Base-by-base conservation (phyloP, 1,140 invertebrate genomes). In the Spodoptera litura region DNA sequence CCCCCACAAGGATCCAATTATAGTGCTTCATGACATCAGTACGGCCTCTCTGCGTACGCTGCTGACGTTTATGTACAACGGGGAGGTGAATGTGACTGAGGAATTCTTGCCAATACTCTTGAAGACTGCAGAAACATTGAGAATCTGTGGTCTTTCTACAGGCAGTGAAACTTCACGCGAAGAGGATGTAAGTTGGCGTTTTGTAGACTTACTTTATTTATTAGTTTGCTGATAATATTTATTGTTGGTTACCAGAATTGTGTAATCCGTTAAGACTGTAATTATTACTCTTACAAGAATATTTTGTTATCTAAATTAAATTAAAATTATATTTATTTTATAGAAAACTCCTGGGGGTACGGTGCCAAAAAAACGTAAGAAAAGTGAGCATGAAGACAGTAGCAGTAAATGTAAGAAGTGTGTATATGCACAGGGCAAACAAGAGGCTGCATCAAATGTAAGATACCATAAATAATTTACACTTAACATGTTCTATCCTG, bases 1-100 rank as follows among this genome's bases (percentile, higher is more conserved):
- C 93, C 95, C 96, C 78, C 96, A 96, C 89, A 95, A 96, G 72
- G 96, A 96, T 95, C 96, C 96, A 81, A 96, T 96, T 80, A 96
- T 96, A 92, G 96, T 96, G 82, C 92, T 96, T 55, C 96, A 96
- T 90, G 96, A 96, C 91, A 96, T 96, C 71, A 96, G 96, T 84
- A 96, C 95, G 59, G 94, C 90, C 15, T 96, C 96, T 80, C 87
- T 96, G 51, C 95, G 95, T 83, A 95, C 95, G 72, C 83, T 96
- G 31, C 89, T 96, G 64, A 95, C 95, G 82, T 96, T 96, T 90
- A 96, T 96, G 90, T 96, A 96, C 78, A 96, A 96, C 83, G 96
- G 96, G 13, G 96, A 96, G 88, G 96, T 96, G 4, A 96, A 96
- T 91, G 96, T 96, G 25, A 96, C 96, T 61, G 96, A 96, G 76